phyloP scores from a whole-genome alignment of 2,113 vertebrate genomes.

The Chamaetylas fuelleborni region DNA sequence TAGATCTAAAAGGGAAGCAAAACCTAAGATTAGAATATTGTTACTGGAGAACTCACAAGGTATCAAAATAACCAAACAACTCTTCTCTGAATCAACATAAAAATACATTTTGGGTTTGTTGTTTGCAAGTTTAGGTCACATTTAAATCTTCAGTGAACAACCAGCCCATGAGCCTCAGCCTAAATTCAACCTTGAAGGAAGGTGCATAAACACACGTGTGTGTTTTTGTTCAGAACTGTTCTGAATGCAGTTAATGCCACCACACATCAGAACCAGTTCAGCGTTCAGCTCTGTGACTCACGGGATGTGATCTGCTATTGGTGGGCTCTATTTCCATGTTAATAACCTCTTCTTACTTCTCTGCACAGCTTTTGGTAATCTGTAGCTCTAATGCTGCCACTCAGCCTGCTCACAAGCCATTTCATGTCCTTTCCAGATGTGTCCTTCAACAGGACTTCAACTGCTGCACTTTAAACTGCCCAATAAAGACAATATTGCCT shows the following conservation, averaged over 20 bases:
- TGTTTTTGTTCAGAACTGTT: not conserved
- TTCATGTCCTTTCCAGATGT: not conserved
- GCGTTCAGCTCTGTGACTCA: not conserved
- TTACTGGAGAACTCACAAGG: not conserved
- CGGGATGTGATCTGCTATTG: rapidly evolving
- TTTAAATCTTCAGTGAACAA: not conserved
- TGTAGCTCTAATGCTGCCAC: not conserved
- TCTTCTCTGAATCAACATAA: not conserved
- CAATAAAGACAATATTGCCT: not conserved
- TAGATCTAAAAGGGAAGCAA: slow-evolving; percentile 25
- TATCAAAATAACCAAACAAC: not conserved
- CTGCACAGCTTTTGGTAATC: not conserved
- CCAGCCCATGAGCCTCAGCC: not conserved
- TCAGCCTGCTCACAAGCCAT: not conserved
- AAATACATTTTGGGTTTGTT: not conserved
- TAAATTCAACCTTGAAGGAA: not conserved
- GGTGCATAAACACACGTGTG: rapidly evolving
- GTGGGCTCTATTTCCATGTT: not conserved
- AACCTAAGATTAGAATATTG: not conserved
- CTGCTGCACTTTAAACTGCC: not conserved
- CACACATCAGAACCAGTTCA: not conserved
- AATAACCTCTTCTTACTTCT: not conserved
- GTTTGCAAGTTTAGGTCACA: not conserved
- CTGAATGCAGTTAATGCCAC: not conserved
- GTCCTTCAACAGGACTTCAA: not conserved